phyloP scores from a whole-genome alignment of 2,888 invertebrate genomes.

The Blastobasis lacticolella region DNA sequence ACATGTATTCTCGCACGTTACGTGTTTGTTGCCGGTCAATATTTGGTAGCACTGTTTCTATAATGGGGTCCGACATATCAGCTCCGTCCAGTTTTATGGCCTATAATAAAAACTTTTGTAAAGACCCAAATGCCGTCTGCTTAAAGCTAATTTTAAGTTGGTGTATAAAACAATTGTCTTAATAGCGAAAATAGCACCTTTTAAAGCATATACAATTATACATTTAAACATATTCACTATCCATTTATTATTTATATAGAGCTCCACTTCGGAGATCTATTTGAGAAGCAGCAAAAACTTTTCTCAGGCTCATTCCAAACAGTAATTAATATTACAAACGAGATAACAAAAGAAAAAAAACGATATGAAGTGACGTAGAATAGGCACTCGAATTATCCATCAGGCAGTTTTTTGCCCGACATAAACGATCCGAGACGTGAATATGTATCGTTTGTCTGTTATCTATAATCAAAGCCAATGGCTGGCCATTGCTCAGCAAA shows the following conservation, averaged over 20 bases:
- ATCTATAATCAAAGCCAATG: constrained; percentile 32
- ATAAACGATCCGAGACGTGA: constrained; percentile 26
- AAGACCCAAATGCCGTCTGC: constrained; percentile 32
- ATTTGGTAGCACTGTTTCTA: constrained; percentile 18
- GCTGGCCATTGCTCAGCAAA: constrained; percentile 31
- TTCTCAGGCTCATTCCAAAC: neutral
- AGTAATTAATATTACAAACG: constrained; percentile 3
- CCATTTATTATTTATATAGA: too few species aligned
- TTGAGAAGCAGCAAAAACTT: constrained; percentile 3
- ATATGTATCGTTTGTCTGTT: constrained; percentile 31
- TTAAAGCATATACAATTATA: too few species aligned
- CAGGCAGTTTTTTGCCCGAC: constrained; percentile 26
- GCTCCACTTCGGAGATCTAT: constrained; percentile 4
- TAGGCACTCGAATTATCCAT: constrained; percentile 15
- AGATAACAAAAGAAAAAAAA: neutral
- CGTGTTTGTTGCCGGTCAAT: constrained; percentile 9
- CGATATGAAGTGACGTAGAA: constrained; percentile 2
- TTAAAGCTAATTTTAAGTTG: too few species aligned
- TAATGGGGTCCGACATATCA: constrained; percentile 10
- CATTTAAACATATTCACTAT: too few species aligned
- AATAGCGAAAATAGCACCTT: too few species aligned
- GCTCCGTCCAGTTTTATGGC: constrained; percentile 37
- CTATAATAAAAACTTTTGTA: constrained; percentile 36
- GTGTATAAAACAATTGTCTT: too few species aligned
- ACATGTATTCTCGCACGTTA: constrained; percentile 5